These are phyloP conservation scores for Oscheius myriophilus DNA, from an alignment of 2,888 invertebrate species.

Conservation along the genomic window DNA sequence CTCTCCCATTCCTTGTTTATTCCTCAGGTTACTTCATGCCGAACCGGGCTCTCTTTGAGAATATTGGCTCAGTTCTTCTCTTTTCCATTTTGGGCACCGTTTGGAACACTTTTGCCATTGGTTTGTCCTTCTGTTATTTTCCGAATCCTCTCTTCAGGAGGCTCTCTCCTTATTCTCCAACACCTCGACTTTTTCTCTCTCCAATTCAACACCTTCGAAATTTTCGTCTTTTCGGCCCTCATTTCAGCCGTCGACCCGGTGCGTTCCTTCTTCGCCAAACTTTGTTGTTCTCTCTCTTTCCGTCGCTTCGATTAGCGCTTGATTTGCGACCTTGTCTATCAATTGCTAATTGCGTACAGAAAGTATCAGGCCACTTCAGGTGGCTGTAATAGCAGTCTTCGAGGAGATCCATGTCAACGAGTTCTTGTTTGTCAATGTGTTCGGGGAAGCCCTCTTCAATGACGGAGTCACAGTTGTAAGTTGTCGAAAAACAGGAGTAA, in stretches of 20 bases:
- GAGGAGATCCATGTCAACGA: conserved; percentile 83
- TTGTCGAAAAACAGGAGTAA: too few relatives aligned
- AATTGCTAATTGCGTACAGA: not conserved
- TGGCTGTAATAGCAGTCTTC: conserved; percentile 57
- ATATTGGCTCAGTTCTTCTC: conserved; percentile 91
- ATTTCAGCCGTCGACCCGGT: conserved; percentile 59
- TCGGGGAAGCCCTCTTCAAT: conserved; percentile 95
- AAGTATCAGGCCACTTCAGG: conserved; percentile 13
- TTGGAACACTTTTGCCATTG: conserved; percentile 85
- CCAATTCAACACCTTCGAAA: conserved; percentile 50
- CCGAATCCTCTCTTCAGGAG: conserved; percentile 27
- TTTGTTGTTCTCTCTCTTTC: not conserved
- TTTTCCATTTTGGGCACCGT: conserved; percentile 92
- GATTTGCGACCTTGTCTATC: not conserved
- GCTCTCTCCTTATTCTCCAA: conserved; percentile 43
- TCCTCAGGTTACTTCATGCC: conserved; percentile 93
- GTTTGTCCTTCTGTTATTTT: conserved; percentile 11
- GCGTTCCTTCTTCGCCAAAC: conserved; percentile 5
- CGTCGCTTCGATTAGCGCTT: not conserved
- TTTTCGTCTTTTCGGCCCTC: conserved; percentile 51
- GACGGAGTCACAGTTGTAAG: conserved; percentile 89
- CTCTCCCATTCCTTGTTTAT: not conserved
- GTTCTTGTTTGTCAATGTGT: conserved; percentile 95
- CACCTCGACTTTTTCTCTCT: conserved; percentile 45
- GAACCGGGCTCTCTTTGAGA: conserved; percentile 94